Percentiles rank a stretch among this genome's conserved stretches.
phyloP scores from a whole-genome alignment of 2,888 invertebrate species.

The Callyntrura guangdongensis region DNA sequence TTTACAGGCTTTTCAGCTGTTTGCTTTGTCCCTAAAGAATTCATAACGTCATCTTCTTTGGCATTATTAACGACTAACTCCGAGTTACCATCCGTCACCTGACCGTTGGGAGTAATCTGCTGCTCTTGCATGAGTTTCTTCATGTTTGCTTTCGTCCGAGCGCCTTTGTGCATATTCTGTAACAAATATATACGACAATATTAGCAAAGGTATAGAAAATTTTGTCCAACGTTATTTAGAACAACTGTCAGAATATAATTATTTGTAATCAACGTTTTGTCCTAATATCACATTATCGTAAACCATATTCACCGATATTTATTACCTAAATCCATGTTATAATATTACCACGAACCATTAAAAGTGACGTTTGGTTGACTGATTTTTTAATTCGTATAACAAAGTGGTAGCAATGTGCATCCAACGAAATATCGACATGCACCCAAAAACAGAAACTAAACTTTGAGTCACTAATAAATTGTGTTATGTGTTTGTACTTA shows the following conservation, averaged over 20 bases:
- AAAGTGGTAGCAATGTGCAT: neutral
- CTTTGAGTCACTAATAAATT: too few species aligned
- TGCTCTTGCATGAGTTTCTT: slow-evolving; percentile 82
- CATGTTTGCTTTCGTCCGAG: slow-evolving; percentile 84
- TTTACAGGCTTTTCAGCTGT: slow-evolving; percentile 20
- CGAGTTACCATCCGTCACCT: slow-evolving; percentile 27
- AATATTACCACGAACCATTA: neutral
- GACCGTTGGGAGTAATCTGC: slow-evolving; percentile 71
- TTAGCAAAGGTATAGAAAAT: neutral
- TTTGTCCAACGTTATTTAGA: neutral
- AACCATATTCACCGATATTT: too few species aligned
- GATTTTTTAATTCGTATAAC: too few species aligned
- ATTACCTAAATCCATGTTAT: too few species aligned
- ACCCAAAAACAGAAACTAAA: too few species aligned
- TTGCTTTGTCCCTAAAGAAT: neutral
- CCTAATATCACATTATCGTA: too few species aligned
- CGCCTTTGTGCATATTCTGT: slow-evolving; percentile 83
- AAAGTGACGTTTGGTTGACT: neutral
- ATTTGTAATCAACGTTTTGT: too few species aligned
- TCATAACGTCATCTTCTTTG: slow-evolving; percentile 38
- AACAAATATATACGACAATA: slow-evolving; percentile 63
- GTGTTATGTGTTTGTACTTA: too few species aligned
- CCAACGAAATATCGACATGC: neutral
- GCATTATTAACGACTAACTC: slow-evolving; percentile 7
- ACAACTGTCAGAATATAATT: too few species aligned